Base-by-base conservation (phyloP, 2,888 invertebrate species). In the Drosophila pseudotakahashii region DNA sequence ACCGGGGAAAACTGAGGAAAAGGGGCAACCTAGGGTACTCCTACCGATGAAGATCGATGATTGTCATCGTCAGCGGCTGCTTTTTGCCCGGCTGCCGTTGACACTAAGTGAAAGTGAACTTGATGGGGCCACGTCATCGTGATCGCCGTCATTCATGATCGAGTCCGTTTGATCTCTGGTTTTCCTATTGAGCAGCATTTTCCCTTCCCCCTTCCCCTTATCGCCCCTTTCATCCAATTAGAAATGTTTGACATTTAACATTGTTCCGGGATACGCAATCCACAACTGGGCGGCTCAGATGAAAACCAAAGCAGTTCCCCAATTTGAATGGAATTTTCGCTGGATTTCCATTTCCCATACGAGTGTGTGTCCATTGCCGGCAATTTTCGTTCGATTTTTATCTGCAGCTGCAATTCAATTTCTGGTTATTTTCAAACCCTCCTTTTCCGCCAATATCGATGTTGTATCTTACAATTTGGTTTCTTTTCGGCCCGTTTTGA, bases 11-110 rank as follows among this genome's bases (percentile, higher is more conserved):
- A 26, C 26, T 14, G 55, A 16, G 53, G 51, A 32, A 16, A 32
- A 16, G 48, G 48, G 48, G 48, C 32, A 9, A 16, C 16, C 32
- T 16, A 63, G 47, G 47, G 47, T 47, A 47, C 47, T 19, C 57
- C 79, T 74, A 75, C 74, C 81, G 86, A 90, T 90, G 89, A 90
- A 89, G 89, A 90, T 90, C 90, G 86, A 89, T 89, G 89, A 90
- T 90, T 89, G 89, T 87, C 90, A 86, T 79, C 81, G 73, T 74
- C 88, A 74, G 61, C 68, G 73, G 64, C 75, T 39, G 61, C 30
- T 47, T 7, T 30, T 26, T 26, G 26, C 26, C 39, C 73, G 68
- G 68, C 68, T 68, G 55, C 73, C 72, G 81, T 79, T 89, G 89
- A 84, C 88, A 84, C 78, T 85, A 87, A 85, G 85, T 85, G 85